These are phyloP conservation scores for Clivina fossor DNA, from an alignment of 2,888 invertebrate species.

Conservation along the genomic window DNA sequence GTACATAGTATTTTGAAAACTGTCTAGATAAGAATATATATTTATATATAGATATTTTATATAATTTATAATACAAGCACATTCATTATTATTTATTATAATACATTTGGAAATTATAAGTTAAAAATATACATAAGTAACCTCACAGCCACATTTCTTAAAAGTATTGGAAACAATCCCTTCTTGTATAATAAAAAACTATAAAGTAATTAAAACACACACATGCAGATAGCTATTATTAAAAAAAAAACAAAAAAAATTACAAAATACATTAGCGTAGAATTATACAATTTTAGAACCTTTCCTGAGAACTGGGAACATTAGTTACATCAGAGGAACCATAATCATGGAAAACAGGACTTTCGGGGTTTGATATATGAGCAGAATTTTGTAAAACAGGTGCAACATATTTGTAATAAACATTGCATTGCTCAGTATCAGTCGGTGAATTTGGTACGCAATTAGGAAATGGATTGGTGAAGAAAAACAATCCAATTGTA, in stretches of 20 bases:
- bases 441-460: slow-evolving; percentile 62
- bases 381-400: slow-evolving; percentile 60
- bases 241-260: neutral
- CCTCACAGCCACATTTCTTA: slow-evolving; percentile 23
- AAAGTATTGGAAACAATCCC: slow-evolving; percentile 15
- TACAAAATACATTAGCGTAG: neutral
- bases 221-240: no score
- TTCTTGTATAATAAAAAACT: slow-evolving; percentile 10
- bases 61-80: slow-evolving; percentile 25
- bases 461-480: slow-evolving; percentile 70
- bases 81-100: slow-evolving; percentile 12
- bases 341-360: slow-evolving; percentile 51
- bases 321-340: slow-evolving; percentile 45
- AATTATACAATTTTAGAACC: no score
- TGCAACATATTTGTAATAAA: slow-evolving; percentile 60
- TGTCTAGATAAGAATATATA: slow-evolving; percentile 11
- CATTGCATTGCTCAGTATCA: slow-evolving; percentile 55
- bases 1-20: neutral
- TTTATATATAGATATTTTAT: slow-evolving; percentile 7
- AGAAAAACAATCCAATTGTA: slow-evolving; percentile 65
- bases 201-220: slow-evolving; percentile 12
- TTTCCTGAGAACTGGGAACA: no score
- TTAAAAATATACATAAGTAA: slow-evolving; percentile 22
- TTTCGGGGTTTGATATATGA: slow-evolving; percentile 52
- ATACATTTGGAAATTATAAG: slow-evolving; percentile 18